Evolutionary conservation across 2,797 vertebrate species (phyloP).

Genomic region (Meda fulgida): DNA sequence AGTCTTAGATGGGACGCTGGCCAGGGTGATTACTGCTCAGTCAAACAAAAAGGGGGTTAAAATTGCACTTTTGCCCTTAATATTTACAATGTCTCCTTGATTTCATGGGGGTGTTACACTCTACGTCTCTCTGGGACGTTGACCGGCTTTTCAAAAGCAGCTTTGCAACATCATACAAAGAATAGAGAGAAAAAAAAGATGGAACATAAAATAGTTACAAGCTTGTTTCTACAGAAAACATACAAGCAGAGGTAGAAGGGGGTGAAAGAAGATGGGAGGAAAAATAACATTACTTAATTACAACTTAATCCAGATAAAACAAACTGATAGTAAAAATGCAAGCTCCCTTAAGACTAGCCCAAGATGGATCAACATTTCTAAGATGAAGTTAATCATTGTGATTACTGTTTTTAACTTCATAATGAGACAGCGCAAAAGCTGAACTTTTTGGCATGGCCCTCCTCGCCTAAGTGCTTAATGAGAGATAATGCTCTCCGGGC

Average conservation of each 20-base stretch:
- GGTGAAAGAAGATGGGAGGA: neutral
- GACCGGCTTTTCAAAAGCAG: constrained; percentile 32
- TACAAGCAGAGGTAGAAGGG: constrained; percentile 9
- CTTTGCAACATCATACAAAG: constrained; percentile 14
- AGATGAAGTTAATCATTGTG: constrained; percentile 31
- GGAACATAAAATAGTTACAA: constrained; percentile 31
- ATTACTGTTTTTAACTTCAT: constrained; percentile 37
- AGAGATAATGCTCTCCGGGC: constrained; percentile 40
- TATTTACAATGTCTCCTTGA: constrained; percentile 60
- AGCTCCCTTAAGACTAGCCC: constrained; percentile 63
- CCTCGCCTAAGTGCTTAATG: constrained; percentile 63
- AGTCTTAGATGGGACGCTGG: constrained; percentile 28
- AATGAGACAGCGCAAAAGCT: constrained; percentile 44
- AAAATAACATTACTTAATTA: constrained; percentile 44
- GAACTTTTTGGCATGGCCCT: constrained; percentile 54
- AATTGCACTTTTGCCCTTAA: constrained; percentile 79
- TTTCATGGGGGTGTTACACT: constrained; percentile 47
- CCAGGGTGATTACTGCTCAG: constrained; percentile 21
- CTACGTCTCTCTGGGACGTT: constrained; percentile 43
- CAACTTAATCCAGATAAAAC: constrained; percentile 47
- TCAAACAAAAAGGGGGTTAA: constrained; percentile 24
- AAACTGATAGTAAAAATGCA: constrained; percentile 60
- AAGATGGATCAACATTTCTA: constrained; percentile 46
- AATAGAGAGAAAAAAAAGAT: neutral
- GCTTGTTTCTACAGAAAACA: constrained; percentile 28